Percentiles rank a stretch among this genome's conserved stretches.
These are phyloP conservation scores for Anoplophora glabripennis DNA, from an alignment of 1,140 invertebrate genomes.

Conservation along the genomic window DNA sequence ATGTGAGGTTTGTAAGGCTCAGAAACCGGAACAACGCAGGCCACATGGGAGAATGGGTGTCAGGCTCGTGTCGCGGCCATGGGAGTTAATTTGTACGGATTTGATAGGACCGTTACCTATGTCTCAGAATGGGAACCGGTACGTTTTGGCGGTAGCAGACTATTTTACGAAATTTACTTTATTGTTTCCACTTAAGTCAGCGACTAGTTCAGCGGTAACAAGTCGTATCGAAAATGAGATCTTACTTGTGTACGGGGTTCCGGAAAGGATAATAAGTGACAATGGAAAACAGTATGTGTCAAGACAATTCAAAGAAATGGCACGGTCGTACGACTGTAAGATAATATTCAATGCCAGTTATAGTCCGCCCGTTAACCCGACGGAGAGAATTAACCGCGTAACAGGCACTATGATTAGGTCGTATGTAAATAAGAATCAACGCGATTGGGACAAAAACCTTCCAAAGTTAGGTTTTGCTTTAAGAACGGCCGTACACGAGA, in stretches of 20 bases:
- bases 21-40: slow-evolving; percentile 7
- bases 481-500: too few relatives aligned
- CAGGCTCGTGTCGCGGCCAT: neutral
- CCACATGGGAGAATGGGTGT: slow-evolving; percentile 9
- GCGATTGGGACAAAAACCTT: too few relatives aligned
- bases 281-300: slow-evolving; percentile 27
- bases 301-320: slow-evolving; percentile 12
- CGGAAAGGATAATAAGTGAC: slow-evolving; percentile 17
- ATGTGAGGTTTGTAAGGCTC: slow-evolving; percentile 11
- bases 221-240: slow-evolving; percentile 17
- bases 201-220: slow-evolving; percentile 2
- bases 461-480: too few relatives aligned
- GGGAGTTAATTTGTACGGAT: slow-evolving; percentile 30
- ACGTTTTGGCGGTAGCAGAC: slow-evolving; percentile 43
- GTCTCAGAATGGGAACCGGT: slow-evolving; percentile 30
- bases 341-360: too few relatives aligned
- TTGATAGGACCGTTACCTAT: slow-evolving; percentile 43
- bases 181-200: slow-evolving; percentile 11
- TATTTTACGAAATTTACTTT: slow-evolving; percentile 19
- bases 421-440: too few relatives aligned
- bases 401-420: too few relatives aligned
- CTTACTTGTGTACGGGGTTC: slow-evolving; percentile 16
- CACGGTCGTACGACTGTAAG: too few relatives aligned
- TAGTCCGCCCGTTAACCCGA: too few relatives aligned
- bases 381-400: too few relatives aligned